Percentiles rank a stretch among this genome's conserved stretches.
These are phyloP conservation scores for Myotis vivesi DNA, from an alignment of 2,797 vertebrate species.

Conservation along the genomic window DNA sequence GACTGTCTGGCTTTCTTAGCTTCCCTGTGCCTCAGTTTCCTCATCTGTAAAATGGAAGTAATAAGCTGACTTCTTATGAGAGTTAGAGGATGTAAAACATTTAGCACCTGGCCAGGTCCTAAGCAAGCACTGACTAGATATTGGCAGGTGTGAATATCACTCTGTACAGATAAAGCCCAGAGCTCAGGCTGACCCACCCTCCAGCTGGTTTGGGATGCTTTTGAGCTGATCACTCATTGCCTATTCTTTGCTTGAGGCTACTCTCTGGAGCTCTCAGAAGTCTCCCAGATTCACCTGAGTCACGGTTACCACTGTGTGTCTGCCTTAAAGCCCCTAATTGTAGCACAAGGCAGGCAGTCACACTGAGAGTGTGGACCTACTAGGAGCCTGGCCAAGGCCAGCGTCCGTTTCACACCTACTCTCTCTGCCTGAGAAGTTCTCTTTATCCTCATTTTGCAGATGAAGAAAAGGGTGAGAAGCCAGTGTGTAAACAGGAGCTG, in stretches of 20 bases:
- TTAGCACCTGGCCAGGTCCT: background rate
- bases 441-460: background rate
- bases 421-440: background rate
- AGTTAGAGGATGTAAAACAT: background rate
- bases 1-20: background rate
- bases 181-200: background rate
- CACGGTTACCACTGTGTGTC: rapidly evolving
- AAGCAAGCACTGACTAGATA: background rate
- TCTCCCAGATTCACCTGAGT: background rate
- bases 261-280: background rate
- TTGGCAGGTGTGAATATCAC: background rate
- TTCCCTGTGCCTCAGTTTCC: background rate
- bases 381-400: background rate
- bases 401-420: rapidly evolving
- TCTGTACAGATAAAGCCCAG: background rate
- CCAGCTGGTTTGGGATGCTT: background rate
- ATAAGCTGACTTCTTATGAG: background rate
- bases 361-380: background rate
- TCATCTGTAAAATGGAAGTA: background rate
- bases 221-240: too few relatives aligned
- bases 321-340: background rate
- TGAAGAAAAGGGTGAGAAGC: background rate
- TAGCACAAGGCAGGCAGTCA: background rate
- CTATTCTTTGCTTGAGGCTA: background rate
- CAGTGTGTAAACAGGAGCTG: background rate